Evolutionary conservation across 2,888 invertebrate genomes (phyloP).

Genomic region (Habrosyne pyritoides): DNA sequence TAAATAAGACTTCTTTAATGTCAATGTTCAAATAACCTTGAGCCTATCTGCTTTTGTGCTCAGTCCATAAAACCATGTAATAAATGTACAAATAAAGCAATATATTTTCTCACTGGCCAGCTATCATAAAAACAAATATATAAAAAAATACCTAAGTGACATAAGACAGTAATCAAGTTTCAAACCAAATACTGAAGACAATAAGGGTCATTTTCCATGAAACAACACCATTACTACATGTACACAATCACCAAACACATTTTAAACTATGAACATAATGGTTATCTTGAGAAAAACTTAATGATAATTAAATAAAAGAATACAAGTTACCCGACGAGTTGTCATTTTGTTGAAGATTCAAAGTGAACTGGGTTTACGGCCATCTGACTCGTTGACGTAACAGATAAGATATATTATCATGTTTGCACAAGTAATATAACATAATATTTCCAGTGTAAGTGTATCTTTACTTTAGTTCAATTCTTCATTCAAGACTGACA

Average conservation of each 20-base stretch:
- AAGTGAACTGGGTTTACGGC: constrained; percentile 68
- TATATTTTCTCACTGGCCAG: not conserved
- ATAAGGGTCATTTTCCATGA: constrained; percentile 23
- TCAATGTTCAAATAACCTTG: not conserved
- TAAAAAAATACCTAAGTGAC: not conserved
- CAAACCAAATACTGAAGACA: constrained; percentile 16
- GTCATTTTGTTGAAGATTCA: constrained; percentile 71
- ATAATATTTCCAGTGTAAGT: constrained; percentile 38
- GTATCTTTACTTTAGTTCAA: constrained; percentile 42
- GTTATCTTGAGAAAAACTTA: constrained; percentile 22
- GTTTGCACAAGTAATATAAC: constrained; percentile 52
- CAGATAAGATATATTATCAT: constrained; percentile 73
- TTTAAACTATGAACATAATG: constrained; percentile 18
- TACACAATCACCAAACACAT: constrained; percentile 25
- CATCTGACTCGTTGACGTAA: constrained; percentile 61
- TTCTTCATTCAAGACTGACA: constrained; percentile 46
- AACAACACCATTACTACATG: constrained; percentile 24
- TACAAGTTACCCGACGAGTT: constrained; percentile 62
- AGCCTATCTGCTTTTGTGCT: not conserved
- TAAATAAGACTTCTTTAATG: not conserved
- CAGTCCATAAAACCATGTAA: not conserved
- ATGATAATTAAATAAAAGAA: constrained; percentile 27
- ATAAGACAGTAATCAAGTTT: constrained; percentile 17
- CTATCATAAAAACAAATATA: not conserved
- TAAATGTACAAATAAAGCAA: not conserved